Conservation (phyloP, 2,113 vertebrate species). For the Desmodus rotundus region DNA sequence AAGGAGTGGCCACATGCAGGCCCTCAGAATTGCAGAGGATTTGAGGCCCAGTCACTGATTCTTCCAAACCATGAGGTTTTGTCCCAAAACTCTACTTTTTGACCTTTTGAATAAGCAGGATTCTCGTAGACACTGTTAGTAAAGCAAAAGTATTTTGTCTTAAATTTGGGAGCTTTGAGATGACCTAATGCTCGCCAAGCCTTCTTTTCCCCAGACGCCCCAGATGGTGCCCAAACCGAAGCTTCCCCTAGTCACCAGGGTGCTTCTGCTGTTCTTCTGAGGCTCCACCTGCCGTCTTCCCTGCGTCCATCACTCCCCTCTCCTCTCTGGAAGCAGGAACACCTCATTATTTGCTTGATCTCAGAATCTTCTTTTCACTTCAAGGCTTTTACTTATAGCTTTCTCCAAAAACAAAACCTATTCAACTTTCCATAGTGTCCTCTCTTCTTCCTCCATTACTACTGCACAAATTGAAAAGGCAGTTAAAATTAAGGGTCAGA, state of each 20-base stretch:
- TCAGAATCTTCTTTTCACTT: not conserved
- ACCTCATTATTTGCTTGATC: not conserved
- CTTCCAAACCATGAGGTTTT: not conserved
- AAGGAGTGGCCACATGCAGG: not conserved
- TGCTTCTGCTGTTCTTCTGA: not conserved
- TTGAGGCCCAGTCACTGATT: not conserved
- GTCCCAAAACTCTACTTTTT: not conserved
- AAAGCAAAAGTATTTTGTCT: not conserved
- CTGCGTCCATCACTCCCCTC: not conserved
- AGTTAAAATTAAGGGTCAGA: not conserved
- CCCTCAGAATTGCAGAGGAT: not conserved
- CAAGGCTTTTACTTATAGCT: not conserved
- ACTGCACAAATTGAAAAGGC: not conserved
- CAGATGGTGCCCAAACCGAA: not conserved
- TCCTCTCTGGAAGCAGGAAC: not conserved
- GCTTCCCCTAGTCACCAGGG: not conserved
- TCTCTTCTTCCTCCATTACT: not conserved
- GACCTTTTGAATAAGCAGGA: not conserved
- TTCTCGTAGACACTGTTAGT: not conserved
- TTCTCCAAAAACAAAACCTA: not conserved
- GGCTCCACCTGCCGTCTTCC: accelerated
- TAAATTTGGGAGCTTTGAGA: not conserved
- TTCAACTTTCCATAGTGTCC: not conserved
- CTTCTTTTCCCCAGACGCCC: not conserved
- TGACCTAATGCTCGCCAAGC: not conserved